phyloP scores from a whole-genome alignment of 2,888 invertebrate species.

The Caenorhabditis sp. region DNA sequence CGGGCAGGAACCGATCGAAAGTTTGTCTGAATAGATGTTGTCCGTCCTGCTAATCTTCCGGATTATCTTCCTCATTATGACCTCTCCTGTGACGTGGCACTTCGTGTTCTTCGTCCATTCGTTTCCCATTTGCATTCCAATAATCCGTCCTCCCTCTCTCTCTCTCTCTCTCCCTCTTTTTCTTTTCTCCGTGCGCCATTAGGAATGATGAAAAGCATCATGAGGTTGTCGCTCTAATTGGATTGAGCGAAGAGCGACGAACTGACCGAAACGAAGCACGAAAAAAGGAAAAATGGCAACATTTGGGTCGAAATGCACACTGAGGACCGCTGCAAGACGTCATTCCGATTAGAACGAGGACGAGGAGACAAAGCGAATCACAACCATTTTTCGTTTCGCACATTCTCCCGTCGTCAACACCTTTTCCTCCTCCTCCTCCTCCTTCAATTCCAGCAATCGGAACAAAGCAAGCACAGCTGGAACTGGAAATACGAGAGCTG shows the following conservation, averaged over 20 bases:
- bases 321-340: constrained; percentile 21
- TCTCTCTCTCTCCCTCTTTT: constrained; percentile 7
- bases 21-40: constrained; percentile 2
- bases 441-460: too few species aligned
- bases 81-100: constrained; percentile 17
- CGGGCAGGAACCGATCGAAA: too few species aligned
- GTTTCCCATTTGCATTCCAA: constrained; percentile 22
- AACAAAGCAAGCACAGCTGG: too few species aligned
- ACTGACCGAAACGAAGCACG: not conserved
- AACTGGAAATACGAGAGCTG: too few species aligned
- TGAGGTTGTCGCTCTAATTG: constrained; percentile 40
- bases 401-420: constrained; percentile 2
- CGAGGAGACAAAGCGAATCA: too few species aligned
- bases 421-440: not conserved
- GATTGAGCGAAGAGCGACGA: constrained; percentile 11
- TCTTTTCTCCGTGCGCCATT: constrained; percentile 7
- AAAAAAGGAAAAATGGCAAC: constrained; percentile 34
- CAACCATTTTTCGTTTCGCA: not conserved
- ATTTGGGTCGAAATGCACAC: constrained; percentile 17
- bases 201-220: constrained; percentile 40
- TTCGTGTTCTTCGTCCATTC: not conserved
- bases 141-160: constrained; percentile 11
- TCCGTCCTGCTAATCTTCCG: constrained; percentile 16
- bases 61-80: constrained; percentile 24
- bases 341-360: too few species aligned